Evolutionary conservation across 2,888 invertebrate genomes (phyloP).

Genomic region (Caenorhabditis sinica): DNA sequence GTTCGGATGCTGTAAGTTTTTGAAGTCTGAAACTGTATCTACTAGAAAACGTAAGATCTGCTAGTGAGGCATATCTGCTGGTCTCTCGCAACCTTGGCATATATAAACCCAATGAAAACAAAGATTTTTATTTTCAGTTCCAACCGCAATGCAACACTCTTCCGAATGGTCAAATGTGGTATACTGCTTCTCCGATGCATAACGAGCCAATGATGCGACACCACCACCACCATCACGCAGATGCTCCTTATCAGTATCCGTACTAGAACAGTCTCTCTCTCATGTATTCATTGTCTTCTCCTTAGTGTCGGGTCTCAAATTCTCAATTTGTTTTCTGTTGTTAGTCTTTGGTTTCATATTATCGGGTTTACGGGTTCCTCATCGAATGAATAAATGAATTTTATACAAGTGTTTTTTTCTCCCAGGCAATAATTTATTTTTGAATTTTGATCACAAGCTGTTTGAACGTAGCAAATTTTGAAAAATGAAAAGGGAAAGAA

Average conservation of each 20-base stretch:
- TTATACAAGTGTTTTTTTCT: background rate
- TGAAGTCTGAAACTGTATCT: too few relatives aligned
- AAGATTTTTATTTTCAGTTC: constrained; percentile 37
- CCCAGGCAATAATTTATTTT: constrained; percentile 20
- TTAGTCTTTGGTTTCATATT: constrained; percentile 1
- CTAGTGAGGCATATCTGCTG: too few relatives aligned
- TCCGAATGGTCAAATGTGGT: constrained; percentile 27
- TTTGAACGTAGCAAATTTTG: background rate
- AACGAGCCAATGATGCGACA: constrained; percentile 40
- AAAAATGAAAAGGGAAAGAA: background rate
- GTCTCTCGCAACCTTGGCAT: background rate
- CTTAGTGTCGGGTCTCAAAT: constrained; percentile 15
- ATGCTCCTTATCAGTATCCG: constrained; percentile 1
- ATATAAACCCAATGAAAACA: background rate
- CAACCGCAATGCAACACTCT: constrained; percentile 43
- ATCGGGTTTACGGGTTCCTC: constrained; percentile 31
- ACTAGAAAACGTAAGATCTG: too few relatives aligned
- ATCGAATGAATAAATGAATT: background rate
- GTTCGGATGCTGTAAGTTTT: constrained; percentile 38
- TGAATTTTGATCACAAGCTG: constrained; percentile 9
- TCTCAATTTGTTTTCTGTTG: background rate
- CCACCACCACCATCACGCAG: too few relatives aligned
- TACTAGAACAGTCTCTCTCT: background rate
- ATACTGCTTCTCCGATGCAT: constrained; percentile 46
- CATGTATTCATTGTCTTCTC: background rate